These are phyloP conservation scores for Anomalospiza imberbis DNA, from an alignment of 2,797 vertebrate genomes.

Conservation along the genomic window DNA sequence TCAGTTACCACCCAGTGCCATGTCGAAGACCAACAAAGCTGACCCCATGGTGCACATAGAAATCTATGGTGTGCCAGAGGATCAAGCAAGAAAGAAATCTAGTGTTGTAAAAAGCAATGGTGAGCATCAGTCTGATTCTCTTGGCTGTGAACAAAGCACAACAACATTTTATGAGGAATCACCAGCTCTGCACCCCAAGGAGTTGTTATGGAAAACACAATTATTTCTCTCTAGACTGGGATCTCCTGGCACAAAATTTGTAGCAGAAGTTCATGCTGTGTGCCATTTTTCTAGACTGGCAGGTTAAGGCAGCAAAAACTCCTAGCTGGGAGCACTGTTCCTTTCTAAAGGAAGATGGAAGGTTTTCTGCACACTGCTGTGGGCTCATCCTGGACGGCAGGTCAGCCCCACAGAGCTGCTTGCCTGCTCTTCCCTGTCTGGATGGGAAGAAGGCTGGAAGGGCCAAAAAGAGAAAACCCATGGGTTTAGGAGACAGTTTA, in stretches of 20 bases:
- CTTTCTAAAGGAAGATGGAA: not conserved
- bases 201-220: not conserved
- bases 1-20: slow-evolving; percentile 68
- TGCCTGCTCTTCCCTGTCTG: no score
- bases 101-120: slow-evolving; percentile 80
- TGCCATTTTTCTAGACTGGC: not conserved
- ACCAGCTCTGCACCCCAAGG: not conserved
- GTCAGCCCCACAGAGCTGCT: not conserved
- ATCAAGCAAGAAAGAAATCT: slow-evolving; percentile 75
- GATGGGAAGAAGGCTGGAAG: not conserved
- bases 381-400: not conserved
- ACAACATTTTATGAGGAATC: not conserved
- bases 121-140: slow-evolving; percentile 51
- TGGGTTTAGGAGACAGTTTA: not conserved
- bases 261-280: not conserved
- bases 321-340: not conserved
- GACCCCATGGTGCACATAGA: slow-evolving; percentile 81
- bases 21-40: slow-evolving; percentile 61
- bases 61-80: slow-evolving; percentile 78
- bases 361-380: not conserved
- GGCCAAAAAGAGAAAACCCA: not conserved
- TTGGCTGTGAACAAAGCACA: not conserved
- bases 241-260: not conserved
- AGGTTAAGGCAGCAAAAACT: not conserved
- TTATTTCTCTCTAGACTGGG: not conserved